Percentiles rank a stretch among this genome's conserved stretches.
These are phyloP conservation scores for Pantala flavescens DNA, from an alignment of 1,140 invertebrate genomes.

Conservation along the genomic window DNA sequence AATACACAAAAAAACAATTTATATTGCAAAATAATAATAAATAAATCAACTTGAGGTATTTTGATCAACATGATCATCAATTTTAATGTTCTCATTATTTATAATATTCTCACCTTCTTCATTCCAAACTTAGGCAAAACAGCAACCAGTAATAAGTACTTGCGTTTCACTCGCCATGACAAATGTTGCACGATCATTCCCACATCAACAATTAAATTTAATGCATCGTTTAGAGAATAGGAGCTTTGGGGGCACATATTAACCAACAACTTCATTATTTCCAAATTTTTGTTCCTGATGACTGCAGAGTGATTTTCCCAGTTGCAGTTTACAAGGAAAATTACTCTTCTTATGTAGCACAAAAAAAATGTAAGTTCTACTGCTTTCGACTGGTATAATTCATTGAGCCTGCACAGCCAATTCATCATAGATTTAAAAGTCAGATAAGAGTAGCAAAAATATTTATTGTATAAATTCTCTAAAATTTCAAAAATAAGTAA, in stretches of 20 bases:
- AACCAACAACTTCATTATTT: not conserved
- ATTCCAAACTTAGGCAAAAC: not conserved
- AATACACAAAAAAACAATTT: not conserved
- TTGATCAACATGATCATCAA: too few relatives aligned
- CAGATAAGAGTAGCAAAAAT: not conserved
- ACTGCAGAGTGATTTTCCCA: not conserved
- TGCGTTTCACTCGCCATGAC: not conserved
- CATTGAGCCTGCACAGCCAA: not conserved
- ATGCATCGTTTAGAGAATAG: not conserved
- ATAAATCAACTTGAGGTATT: too few relatives aligned
- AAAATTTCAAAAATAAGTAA: not conserved
- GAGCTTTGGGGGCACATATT: not conserved
- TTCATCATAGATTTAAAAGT: not conserved
- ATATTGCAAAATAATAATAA: not conserved
- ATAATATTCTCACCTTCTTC: not conserved
- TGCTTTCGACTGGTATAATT: not conserved
- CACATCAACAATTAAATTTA: not conserved
- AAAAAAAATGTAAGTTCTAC: not conserved
- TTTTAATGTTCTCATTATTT: too few relatives aligned
- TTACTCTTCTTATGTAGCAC: not conserved
- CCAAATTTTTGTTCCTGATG: not conserved
- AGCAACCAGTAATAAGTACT: not conserved
- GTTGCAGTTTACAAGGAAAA: not conserved
- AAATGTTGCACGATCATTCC: not conserved
- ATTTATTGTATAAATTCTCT: not conserved